Evolutionary conservation across 2,113 vertebrate species (phyloP), one percentile per base, ranked within the genome.

Genomic region (Crotalus horridus): DNA sequence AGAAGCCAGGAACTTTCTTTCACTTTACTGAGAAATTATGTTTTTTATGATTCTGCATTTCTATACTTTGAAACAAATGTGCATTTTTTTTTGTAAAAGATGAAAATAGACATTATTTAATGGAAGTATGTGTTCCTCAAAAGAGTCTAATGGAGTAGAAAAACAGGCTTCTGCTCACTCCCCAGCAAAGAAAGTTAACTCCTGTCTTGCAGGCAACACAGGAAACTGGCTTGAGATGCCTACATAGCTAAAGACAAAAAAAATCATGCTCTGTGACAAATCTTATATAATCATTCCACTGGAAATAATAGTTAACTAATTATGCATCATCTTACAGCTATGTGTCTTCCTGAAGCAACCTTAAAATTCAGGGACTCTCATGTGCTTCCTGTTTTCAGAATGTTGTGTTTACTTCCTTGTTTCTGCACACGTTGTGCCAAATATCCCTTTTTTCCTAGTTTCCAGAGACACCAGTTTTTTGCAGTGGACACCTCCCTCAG

Each of bases 201-300:
- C 61, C 61, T 81, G 87, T 92, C 61, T 89, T 56, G 61, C 61
- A 92, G 33, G 87, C 91, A 87, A 46, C 56, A 43, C 51, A 43
- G 48, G 54, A 90, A 87, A 87, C 89, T 54, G 55, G 61, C 81
- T 93, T 93, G 55, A 90, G 88, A 87, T 43, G 15, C 43, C n/a
- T 64, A 48, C 21, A 51, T 26, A 64, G 69, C 56, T 61, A 51
- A 85, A 48, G 54, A 53, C 89, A 43, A 90, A 87, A 54, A 90
- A 81, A 90, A 23, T 58, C 56, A 53, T 87, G 48, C 89, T 86
- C 33, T 21, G 15, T 61, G 74, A 54, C 74, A 90, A 24, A 48
- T n/a, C 46, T 85, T 93, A 87, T 85, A 87, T 54, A 58, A 43
- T 64, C 53, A 93, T 90, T 93, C 81, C 56, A 90, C 86, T 90